These are phyloP conservation scores for Acleris cristana DNA, from an alignment of 2,888 invertebrate genomes.

Conservation along the genomic window DNA sequence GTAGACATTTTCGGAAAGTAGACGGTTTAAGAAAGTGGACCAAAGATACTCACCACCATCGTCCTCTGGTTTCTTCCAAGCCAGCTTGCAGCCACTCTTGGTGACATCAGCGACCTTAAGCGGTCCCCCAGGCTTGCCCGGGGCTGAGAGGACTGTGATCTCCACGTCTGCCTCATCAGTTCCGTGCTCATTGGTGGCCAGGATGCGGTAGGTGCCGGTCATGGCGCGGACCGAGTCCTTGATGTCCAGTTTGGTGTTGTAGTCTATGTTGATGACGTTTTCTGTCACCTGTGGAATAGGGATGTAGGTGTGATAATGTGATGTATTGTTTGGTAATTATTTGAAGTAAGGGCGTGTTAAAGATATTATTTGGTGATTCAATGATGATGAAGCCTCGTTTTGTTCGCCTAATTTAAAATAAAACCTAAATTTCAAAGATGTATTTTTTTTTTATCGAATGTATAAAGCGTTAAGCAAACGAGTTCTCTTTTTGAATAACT, in stretches of 20 bases:
- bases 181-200: constrained; percentile 95
- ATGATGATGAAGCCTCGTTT: too few species aligned
- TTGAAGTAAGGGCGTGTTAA: too few species aligned
- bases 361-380: too few species aligned
- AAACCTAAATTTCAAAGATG: too few species aligned
- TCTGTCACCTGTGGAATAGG: constrained; percentile 80
- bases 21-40: too few species aligned
- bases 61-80: constrained; percentile 97
- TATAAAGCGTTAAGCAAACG: too few species aligned
- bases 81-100: constrained; percentile 94
- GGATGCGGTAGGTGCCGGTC: constrained; percentile 95
- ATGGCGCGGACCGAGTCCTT: constrained; percentile 91
- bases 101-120: constrained; percentile 94
- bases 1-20: too few species aligned
- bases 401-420: too few species aligned
- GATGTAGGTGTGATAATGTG: not conserved
- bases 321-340: too few species aligned
- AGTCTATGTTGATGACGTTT: constrained; percentile 93
- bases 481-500: too few species aligned
- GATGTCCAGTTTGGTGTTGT: constrained; percentile 94
- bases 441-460: too few species aligned
- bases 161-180: constrained; percentile 97
- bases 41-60: constrained; percentile 88
- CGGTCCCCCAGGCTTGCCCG: constrained; percentile 94
- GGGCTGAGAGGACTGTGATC: constrained; percentile 93